Conservation (phyloP, 2,888 invertebrate species). For the Dasypogon diadema region DNA sequence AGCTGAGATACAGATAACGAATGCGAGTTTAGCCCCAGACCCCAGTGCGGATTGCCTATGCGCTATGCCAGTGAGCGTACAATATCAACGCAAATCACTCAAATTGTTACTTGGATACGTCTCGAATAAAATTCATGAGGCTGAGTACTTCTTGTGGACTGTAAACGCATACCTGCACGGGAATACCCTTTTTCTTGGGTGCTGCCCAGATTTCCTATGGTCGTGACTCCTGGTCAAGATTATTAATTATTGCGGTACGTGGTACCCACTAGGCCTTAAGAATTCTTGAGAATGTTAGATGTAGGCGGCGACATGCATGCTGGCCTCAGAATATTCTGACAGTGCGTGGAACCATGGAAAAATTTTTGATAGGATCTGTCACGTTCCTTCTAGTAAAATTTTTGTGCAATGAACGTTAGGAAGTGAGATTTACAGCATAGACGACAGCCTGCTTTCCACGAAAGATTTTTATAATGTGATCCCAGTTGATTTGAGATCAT, state of each 20-base stretch:
- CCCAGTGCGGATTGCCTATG: conserved; percentile 60
- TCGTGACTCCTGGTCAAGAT: conserved; percentile 48
- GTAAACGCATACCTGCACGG: neutral
- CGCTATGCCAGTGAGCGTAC: conserved; percentile 49
- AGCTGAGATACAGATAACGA: conserved; percentile 56
- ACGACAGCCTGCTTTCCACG: too few relatives aligned
- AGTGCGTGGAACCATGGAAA: conserved; percentile 5
- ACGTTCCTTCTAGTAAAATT: too few relatives aligned
- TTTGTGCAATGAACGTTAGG: too few relatives aligned
- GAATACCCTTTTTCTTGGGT: neutral
- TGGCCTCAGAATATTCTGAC: neutral
- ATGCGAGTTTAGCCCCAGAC: conserved; percentile 59
- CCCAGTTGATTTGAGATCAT: too few relatives aligned
- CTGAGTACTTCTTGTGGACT: neutral
- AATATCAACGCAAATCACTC: conserved; percentile 55
- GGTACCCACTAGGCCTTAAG: conserved; percentile 15
- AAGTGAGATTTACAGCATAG: too few relatives aligned
- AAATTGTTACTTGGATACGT: neutral
- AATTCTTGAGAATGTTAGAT: conserved; percentile 18
- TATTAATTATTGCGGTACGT: conserved; percentile 31
- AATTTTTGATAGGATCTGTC: too few relatives aligned
- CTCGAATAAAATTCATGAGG: neutral
- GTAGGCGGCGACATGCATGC: conserved; percentile 46
- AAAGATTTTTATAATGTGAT: too few relatives aligned
- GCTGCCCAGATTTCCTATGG: neutral